Percentiles rank a stretch among this genome's conserved stretches.
Conservation (phyloP, 2,888 invertebrate genomes). For the Lissonota sp. region DNA sequence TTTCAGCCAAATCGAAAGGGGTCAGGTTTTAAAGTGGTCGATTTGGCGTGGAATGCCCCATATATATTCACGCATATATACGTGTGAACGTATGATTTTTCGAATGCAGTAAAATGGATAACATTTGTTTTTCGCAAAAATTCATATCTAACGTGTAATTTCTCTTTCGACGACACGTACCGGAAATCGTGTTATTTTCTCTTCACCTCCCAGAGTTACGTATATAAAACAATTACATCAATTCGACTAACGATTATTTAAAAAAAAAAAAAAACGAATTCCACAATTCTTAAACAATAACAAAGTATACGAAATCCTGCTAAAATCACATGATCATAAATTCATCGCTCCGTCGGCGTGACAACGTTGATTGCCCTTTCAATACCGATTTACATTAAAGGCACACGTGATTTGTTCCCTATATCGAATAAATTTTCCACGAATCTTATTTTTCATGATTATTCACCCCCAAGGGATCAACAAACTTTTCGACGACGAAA, state of each 20-base stretch:
- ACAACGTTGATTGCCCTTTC: slow-evolving; percentile 49
- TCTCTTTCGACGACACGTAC: slow-evolving; percentile 16
- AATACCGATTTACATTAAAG: slow-evolving; percentile 64
- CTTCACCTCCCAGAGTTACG: slow-evolving; percentile 61
- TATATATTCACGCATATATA: slow-evolving; percentile 61
- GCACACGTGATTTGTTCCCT: slow-evolving; percentile 67
- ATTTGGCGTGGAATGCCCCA: neutral
- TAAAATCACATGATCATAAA: slow-evolving; percentile 77
- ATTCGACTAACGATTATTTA: slow-evolving; percentile 75
- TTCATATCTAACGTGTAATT: neutral
- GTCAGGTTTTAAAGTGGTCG: no score
- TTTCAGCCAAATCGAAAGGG: no score
- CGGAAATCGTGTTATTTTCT: slow-evolving; percentile 37
- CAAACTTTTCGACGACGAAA: neutral
- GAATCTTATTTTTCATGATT: slow-evolving; percentile 12
- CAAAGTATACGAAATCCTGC: slow-evolving; percentile 78
- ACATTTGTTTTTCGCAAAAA: slow-evolving; percentile 14
- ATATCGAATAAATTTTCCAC: slow-evolving; percentile 19
- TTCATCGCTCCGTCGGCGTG: slow-evolving; percentile 65
- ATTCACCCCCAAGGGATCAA: slow-evolving; percentile 5
- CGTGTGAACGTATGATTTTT: slow-evolving; percentile 24
- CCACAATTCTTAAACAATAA: slow-evolving; percentile 77
- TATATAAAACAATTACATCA: slow-evolving; percentile 74
- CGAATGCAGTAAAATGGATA: slow-evolving; percentile 26
- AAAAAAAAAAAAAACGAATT: slow-evolving; percentile 71